Evolutionary conservation across 2,888 invertebrate species (phyloP).

Genomic region (Drosophila anomalata): DNA sequence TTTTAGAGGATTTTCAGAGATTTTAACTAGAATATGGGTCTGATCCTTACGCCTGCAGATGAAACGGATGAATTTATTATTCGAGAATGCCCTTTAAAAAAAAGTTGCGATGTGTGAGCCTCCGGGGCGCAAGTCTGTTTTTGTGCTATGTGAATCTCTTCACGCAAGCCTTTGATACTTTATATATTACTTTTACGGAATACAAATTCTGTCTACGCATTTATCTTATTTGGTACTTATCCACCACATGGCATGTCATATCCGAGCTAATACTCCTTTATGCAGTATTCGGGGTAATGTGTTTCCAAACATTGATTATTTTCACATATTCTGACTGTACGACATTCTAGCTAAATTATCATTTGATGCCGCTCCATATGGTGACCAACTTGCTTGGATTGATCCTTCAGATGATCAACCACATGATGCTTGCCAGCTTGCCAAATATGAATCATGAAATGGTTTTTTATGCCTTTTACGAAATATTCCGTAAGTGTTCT

Average conservation of each 20-base stretch:
- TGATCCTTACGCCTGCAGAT: neutral
- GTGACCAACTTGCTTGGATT: conserved; percentile 42
- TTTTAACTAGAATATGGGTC: neutral
- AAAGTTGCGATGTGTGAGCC: neutral
- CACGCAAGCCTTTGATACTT: neutral
- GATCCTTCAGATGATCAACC: conserved; percentile 49
- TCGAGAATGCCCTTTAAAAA: neutral
- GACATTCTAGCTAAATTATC: conserved; percentile 15
- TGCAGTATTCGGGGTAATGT: neutral
- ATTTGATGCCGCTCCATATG: conserved; percentile 50
- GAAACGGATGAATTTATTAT: neutral
- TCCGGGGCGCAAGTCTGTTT: neutral
- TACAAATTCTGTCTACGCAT: neutral
- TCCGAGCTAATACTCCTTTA: neutral
- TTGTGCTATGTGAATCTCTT: neutral
- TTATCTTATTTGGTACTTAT: no score
- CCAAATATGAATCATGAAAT: accelerated
- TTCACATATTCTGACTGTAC: neutral
- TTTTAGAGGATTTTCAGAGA: neutral
- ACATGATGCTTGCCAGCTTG: conserved; percentile 26
- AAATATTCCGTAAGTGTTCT: conserved; percentile 44
- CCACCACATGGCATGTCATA: neutral
- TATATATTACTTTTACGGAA: neutral
- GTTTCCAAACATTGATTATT: no score
- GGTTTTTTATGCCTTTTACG: conserved; percentile 22